These are phyloP conservation scores for Oenanthe melanoleuca DNA, from an alignment of 2,113 vertebrate genomes.

Conservation along the genomic window DNA sequence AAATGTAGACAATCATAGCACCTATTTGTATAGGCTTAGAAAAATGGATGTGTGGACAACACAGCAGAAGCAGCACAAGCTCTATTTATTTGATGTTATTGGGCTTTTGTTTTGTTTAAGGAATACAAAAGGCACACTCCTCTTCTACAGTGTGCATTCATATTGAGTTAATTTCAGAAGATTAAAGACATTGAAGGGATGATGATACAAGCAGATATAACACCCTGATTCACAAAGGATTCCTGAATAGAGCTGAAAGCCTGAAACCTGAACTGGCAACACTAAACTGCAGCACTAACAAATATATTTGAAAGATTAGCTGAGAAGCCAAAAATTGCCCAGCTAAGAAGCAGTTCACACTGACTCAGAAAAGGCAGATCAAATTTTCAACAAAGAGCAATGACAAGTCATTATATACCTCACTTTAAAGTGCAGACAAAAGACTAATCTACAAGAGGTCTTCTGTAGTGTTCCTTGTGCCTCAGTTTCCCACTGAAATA, in stretches of 20 bases:
- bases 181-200: not conserved
- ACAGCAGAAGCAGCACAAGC: not conserved
- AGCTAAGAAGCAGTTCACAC: not conserved
- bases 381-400: not conserved
- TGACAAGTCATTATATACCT: not conserved
- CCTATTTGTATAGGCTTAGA: not conserved
- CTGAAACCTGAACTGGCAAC: not conserved
- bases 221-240: constrained; percentile 14
- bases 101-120: not conserved
- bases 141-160: not conserved
- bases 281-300: not conserved
- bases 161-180: constrained; percentile 1
- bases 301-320: not conserved
- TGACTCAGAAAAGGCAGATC: not conserved
- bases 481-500: not conserved
- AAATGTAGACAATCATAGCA: not conserved
- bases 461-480: not conserved
- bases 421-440: not conserved
- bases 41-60: not conserved
- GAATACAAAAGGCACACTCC: not conserved
- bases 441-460: not conserved
- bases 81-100: not conserved
- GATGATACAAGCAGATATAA: not conserved
- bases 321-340: not conserved
- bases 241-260: not conserved